Conservation (phyloP, 2,113 vertebrate species). For the Gymnorhina tibicen region DNA sequence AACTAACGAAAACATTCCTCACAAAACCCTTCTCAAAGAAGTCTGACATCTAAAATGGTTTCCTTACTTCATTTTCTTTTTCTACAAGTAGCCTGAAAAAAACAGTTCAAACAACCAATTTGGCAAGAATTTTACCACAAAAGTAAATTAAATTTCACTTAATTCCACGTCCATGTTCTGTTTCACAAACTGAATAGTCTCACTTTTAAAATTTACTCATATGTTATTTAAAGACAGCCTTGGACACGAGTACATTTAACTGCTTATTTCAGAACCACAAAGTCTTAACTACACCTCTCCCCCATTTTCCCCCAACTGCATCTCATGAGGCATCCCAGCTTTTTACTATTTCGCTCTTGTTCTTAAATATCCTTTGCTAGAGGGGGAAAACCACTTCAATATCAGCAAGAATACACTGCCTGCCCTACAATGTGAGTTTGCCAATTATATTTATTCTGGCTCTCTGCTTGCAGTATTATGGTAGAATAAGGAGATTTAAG, state of each 20-base stretch:
- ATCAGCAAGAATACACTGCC: slow-evolving; percentile 20
- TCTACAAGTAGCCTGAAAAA: not conserved
- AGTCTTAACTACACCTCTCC: not conserved
- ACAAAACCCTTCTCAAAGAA: not conserved
- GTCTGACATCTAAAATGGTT: not conserved
- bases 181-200: not conserved
- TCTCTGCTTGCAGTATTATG: slow-evolving; percentile 60
- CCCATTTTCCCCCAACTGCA: not conserved
- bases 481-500: slow-evolving; percentile 59
- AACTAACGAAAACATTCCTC: not conserved
- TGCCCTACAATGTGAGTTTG: slow-evolving; percentile 57
- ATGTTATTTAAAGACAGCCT: not conserved
- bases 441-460: slow-evolving; percentile 60
- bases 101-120: not conserved
- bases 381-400: not conserved
- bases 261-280: not conserved
- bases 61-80: not conserved
- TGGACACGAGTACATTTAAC: not conserved
- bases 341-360: slow-evolving; percentile 45
- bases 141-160: not conserved
- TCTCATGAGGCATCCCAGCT: not conserved
- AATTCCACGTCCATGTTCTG: not conserved
- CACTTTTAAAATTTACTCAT: not conserved
- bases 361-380: slow-evolving; percentile 43
- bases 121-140: not conserved